Evolutionary conservation across 2,113 vertebrate species (phyloP).

Genomic region (Myotis davidii): DNA sequence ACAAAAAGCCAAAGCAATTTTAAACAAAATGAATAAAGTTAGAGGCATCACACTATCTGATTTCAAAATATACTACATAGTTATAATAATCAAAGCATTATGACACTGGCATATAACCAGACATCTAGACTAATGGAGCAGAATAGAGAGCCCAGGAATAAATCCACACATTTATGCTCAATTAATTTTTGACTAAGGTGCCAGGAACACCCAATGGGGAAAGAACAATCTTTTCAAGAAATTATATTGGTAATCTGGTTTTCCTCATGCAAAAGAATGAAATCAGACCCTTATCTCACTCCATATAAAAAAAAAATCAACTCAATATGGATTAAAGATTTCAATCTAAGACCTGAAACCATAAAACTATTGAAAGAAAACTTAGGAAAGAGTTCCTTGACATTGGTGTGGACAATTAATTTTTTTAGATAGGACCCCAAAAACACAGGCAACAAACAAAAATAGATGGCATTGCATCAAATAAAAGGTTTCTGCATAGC

Average conservation of each 20-base stretch:
- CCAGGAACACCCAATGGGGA: not conserved
- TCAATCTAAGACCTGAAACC: not conserved
- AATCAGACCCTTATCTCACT: not conserved
- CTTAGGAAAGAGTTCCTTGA: not conserved
- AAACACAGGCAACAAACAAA: constrained; percentile 17
- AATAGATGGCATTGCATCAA: not conserved
- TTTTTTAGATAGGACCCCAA: not conserved
- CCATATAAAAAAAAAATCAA: not conserved
- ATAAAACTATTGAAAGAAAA: constrained; percentile 31
- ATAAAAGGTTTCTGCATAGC: not conserved
- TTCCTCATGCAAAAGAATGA: not conserved
- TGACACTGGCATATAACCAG: not conserved
- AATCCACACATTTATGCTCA: not conserved
- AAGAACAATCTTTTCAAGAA: not conserved
- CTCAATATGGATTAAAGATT: not conserved
- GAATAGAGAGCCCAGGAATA: not conserved
- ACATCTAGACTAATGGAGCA: not conserved
- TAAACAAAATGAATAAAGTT: not conserved
- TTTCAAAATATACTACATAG: not conserved
- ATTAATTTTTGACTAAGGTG: not conserved
- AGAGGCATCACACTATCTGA: not conserved
- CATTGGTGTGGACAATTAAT: not conserved
- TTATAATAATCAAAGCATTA: not conserved
- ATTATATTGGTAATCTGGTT: not conserved
- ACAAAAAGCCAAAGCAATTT: not conserved